phyloP scores from a whole-genome alignment of 2,113 vertebrate species.

The Spermophilus dauricus region DNA sequence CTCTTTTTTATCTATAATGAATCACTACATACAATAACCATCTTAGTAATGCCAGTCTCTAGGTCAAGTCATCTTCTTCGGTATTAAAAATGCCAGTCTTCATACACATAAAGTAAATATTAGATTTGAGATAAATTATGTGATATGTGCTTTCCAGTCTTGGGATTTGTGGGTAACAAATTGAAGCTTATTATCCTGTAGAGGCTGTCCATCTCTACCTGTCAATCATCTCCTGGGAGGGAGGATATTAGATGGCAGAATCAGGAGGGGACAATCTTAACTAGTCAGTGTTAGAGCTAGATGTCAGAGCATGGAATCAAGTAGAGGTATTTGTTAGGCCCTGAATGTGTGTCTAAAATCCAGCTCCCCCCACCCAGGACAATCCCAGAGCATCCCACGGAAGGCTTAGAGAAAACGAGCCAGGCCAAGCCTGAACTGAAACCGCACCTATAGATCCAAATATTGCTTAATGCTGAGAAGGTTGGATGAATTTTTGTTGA shows the following conservation, averaged over 20 bases:
- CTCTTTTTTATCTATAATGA: background rate
- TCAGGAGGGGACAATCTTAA: background rate
- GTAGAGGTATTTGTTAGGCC: background rate
- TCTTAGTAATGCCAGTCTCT: background rate
- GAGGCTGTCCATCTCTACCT: background rate
- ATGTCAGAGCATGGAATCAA: background rate
- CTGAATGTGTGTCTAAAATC: background rate
- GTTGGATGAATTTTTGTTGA: background rate
- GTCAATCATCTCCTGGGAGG: background rate
- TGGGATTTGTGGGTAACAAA: background rate
- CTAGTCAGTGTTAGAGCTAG: background rate
- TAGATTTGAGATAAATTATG: background rate
- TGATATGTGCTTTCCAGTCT: background rate
- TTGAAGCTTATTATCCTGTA: constrained; percentile 21
- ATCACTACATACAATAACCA: background rate
- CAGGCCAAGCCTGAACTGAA: background rate
- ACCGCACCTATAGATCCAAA: background rate
- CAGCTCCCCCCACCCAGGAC: background rate
- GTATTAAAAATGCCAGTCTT: constrained; percentile 44
- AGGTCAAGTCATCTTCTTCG: background rate
- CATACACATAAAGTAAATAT: background rate
- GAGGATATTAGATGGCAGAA: background rate
- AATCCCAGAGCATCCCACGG: background rate
- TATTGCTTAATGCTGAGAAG: background rate
- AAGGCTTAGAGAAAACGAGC: background rate